phyloP scores from a whole-genome alignment of 2,888 invertebrate species.

The Synanthedon myopaeformis region DNA sequence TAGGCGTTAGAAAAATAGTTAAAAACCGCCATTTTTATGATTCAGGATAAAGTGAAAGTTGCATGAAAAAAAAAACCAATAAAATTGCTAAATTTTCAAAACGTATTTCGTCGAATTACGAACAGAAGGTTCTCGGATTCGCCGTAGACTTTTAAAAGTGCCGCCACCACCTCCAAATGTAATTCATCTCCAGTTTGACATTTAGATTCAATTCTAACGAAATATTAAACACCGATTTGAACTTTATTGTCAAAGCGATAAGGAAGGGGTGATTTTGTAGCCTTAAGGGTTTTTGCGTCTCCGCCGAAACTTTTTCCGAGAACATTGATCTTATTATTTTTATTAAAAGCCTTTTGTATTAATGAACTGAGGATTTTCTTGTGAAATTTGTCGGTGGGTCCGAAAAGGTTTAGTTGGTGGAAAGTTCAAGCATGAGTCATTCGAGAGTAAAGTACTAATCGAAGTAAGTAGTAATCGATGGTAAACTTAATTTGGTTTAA shows the following conservation, averaged over 20 bases:
- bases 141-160: background rate
- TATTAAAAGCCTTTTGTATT: background rate
- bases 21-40: too few relatives aligned
- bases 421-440: too few relatives aligned
- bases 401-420: background rate
- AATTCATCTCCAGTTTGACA: constrained; percentile 2
- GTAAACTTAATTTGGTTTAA: too few relatives aligned
- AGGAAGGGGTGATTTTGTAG: background rate
- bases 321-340: background rate
- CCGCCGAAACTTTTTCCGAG: background rate
- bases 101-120: too few relatives aligned
- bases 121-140: too few relatives aligned
- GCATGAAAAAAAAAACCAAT: too few relatives aligned
- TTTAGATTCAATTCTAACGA: constrained; percentile 2
- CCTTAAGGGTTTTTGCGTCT: background rate
- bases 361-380: background rate
- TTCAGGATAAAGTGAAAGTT: too few relatives aligned
- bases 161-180: background rate
- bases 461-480: too few relatives aligned
- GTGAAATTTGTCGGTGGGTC: background rate
- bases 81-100: too few relatives aligned
- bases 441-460: too few relatives aligned
- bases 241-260: background rate
- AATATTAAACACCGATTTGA: background rate
- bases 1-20: too few relatives aligned